Evolutionary conservation across 2,113 vertebrate genomes (phyloP).

Genomic region (Corapipo altera): DNA sequence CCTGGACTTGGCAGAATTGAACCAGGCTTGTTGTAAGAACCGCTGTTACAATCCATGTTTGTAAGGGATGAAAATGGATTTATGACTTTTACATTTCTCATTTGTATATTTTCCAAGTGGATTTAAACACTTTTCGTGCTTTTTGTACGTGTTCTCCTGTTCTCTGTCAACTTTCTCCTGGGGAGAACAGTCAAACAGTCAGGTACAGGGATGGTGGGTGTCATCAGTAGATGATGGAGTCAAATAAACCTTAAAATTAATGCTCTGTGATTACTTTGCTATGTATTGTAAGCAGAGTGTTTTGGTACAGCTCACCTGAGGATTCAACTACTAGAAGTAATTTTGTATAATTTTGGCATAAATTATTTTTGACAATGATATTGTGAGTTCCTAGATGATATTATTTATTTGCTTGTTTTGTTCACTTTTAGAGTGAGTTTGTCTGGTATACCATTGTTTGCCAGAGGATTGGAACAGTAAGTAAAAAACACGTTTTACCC

Average conservation of each 20-base stretch:
- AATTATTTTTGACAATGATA: neutral
- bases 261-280: neutral
- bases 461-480: conserved; percentile 15
- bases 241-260: neutral
- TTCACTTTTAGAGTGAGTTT: neutral
- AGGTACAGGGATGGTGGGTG: neutral
- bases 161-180: neutral
- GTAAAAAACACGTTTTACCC: neutral
- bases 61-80: neutral
- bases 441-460: conserved; percentile 47
- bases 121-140: neutral
- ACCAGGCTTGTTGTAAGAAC: neutral
- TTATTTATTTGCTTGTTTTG: neutral
- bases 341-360: neutral
- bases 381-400: neutral
- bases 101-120: neutral
- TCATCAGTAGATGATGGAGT: neutral
- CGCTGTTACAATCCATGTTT: neutral
- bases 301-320: neutral
- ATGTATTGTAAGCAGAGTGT: neutral
- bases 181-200: neutral
- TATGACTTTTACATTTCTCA: neutral
- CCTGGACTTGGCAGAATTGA: neutral
- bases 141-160: neutral
- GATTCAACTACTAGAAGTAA: neutral